phyloP scores from a whole-genome alignment of 2,797 vertebrate species.

The Microctenopoma steveboyesi region DNA sequence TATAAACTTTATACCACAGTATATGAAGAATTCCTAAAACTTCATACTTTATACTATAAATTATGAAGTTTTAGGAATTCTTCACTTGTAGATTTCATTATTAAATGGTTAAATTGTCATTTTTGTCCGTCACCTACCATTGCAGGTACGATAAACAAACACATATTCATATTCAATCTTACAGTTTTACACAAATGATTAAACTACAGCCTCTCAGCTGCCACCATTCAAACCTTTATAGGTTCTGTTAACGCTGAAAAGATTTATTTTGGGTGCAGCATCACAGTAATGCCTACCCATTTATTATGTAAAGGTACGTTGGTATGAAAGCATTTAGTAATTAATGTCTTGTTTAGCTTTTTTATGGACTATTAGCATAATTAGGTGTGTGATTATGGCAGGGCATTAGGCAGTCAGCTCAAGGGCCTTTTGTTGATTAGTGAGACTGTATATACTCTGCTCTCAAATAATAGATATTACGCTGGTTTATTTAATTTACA shows the following conservation, averaged over 20 bases:
- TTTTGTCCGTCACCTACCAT: no score
- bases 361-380: conserved; percentile 54
- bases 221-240: not conserved
- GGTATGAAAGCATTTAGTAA: conserved; percentile 18
- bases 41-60: no score
- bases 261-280: not conserved
- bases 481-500: conserved; percentile 21
- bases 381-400: conserved; percentile 47
- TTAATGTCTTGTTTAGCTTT: conserved; percentile 49
- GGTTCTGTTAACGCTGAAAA: not conserved
- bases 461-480: conserved; percentile 22
- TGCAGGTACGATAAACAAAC: not conserved
- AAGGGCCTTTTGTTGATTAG: conserved; percentile 42
- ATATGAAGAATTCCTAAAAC: no score
- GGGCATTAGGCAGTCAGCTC: conserved; percentile 32
- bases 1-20: no score
- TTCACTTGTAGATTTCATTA: no score
- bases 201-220: not conserved
- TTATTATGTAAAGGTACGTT: conserved; percentile 12
- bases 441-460: conserved; percentile 11
- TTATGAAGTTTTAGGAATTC: no score
- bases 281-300: conserved; percentile 4
- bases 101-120: no score
- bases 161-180: not conserved
- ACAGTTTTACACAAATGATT: not conserved